Percentiles rank a stretch among this genome's conserved stretches.
Conservation (phyloP, 2,888 invertebrate species). For the Athalia rosae region DNA sequence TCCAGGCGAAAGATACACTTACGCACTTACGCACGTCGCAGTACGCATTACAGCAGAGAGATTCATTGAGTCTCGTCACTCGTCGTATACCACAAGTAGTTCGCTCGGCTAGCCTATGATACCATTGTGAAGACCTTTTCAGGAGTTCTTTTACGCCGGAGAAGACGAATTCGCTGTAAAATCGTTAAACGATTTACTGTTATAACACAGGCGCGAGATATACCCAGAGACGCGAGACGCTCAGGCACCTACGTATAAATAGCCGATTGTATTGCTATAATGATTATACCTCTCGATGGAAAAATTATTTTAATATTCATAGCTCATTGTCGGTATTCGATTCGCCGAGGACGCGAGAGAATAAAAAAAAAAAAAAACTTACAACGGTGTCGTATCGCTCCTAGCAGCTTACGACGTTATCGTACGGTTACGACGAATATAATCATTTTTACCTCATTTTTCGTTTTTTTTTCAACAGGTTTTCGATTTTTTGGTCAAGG, state of each 20-base stretch:
- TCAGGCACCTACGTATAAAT: slow-evolving; percentile 26
- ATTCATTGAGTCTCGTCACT: too few relatives aligned
- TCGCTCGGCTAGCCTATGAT: neutral
- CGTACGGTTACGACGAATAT: too few relatives aligned
- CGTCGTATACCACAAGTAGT: slow-evolving; percentile 7
- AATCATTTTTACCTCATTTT: too few relatives aligned
- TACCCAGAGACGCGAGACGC: slow-evolving; percentile 11
- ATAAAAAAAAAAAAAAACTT: too few relatives aligned
- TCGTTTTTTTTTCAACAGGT: too few relatives aligned
- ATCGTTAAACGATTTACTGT: slow-evolving; percentile 41
- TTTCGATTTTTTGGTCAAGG: too few relatives aligned
- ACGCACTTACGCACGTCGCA: neutral
- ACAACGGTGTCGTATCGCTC: too few relatives aligned
- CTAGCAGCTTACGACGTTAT: too few relatives aligned
- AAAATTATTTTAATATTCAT: slow-evolving; percentile 38
- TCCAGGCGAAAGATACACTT: neutral
- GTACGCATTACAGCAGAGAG: too few relatives aligned
- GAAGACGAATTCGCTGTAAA: slow-evolving; percentile 28
- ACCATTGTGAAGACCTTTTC: slow-evolving; percentile 25
- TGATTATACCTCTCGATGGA: neutral
- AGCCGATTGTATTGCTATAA: too few relatives aligned
- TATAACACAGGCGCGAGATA: neutral
- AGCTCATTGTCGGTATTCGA: slow-evolving; percentile 22
- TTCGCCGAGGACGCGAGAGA: too few relatives aligned
- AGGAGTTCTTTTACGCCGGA: slow-evolving; percentile 11